Percentiles rank a stretch among this genome's conserved stretches.
Conservation (phyloP, 2,888 invertebrate species). For the Pandemis heparana region DNA sequence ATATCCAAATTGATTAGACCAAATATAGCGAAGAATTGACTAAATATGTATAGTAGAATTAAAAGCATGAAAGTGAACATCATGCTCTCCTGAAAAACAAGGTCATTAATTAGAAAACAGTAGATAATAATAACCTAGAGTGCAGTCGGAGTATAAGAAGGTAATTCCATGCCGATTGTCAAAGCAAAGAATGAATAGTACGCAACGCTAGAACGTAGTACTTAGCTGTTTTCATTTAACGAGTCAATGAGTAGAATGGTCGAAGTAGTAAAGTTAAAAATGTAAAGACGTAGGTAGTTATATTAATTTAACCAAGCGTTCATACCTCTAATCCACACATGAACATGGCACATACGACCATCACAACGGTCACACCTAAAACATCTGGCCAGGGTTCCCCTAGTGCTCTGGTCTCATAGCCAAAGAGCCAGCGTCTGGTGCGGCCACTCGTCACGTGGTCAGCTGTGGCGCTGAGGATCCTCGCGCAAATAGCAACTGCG, state of each 20-base stretch:
- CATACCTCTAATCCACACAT: slow-evolving; percentile 87
- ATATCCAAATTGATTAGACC: slow-evolving; percentile 80
- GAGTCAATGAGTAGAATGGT: not conserved
- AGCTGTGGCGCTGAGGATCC: slow-evolving; percentile 87
- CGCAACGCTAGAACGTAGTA: too few species aligned
- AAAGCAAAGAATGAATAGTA: too few species aligned
- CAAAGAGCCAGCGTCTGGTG: slow-evolving; percentile 86
- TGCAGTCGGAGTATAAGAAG: too few species aligned
- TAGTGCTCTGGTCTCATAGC: slow-evolving; percentile 84
- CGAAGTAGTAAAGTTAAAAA: too few species aligned
- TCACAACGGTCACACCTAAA: slow-evolving; percentile 86
- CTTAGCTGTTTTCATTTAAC: not conserved
- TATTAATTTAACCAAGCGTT: not conserved
- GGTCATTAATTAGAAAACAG: not conserved
- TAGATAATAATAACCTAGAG: too few species aligned
- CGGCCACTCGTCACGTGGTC: slow-evolving; percentile 87
- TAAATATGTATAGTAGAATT: slow-evolving; percentile 76
- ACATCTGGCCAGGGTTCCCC: slow-evolving; percentile 89
- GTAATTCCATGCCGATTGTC: too few species aligned
- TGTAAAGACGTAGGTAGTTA: not conserved
- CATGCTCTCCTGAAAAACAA: slow-evolving; percentile 76
- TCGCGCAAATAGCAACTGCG: slow-evolving; percentile 87
- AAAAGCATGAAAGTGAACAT: slow-evolving; percentile 80
- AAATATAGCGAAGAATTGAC: slow-evolving; percentile 79
- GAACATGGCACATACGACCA: slow-evolving; percentile 86